Evolutionary conservation across 30 jellyfish, hydroid and myxozoan genomes (phyloP), one percentile per base, ranked within the genome.

Genomic region (Catostylus mosaicus): DNA sequence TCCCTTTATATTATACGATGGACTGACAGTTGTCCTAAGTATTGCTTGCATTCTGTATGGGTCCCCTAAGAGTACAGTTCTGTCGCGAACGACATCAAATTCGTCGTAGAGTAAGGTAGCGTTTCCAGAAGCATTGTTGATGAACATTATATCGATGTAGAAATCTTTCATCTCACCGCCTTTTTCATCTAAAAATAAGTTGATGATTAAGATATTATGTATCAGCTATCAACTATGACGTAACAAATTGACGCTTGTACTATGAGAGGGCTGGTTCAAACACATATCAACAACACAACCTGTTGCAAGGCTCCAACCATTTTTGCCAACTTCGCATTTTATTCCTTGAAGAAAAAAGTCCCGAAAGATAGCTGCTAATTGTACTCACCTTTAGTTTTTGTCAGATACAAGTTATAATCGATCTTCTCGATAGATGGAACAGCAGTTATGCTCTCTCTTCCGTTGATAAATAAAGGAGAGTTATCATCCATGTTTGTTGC

Each of bases 81-180:
- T 52, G 75, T 94, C 97, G 14, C 91, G 60, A 0, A 59, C 77
- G 32, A 73, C 26, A 24, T 69, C 95, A 74, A 60, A 94, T 32
- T 88, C 97, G 7, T 72, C 59, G 85, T 94, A 94, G 24, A 50
- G 90, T 3, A 94, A 59, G 0, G 96, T 78, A 7, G 93, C 95
- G 52, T 75, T 76, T 7, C 95, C 96, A 36, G 77, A 52, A 1
- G 96, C 99, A 37, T 82, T 66, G 77, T 88, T 94, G 9, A 79
- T 74, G 63, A 88, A 94, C 70, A 83, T 88, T 7, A 88, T 31
- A 38, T 88, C 90, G 30, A 88, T 50, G 94, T 86, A 88, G 78
- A 56, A 94, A 16, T 80, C 84, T 64, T 83, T 77, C 82, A 76
- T 70, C 33, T 94, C 99, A 26, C 97, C 97, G 30, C 90, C 84